Evolutionary conservation across 2,888 invertebrate genomes (phyloP).

Genomic region (Hypomecis punctinalis): DNA sequence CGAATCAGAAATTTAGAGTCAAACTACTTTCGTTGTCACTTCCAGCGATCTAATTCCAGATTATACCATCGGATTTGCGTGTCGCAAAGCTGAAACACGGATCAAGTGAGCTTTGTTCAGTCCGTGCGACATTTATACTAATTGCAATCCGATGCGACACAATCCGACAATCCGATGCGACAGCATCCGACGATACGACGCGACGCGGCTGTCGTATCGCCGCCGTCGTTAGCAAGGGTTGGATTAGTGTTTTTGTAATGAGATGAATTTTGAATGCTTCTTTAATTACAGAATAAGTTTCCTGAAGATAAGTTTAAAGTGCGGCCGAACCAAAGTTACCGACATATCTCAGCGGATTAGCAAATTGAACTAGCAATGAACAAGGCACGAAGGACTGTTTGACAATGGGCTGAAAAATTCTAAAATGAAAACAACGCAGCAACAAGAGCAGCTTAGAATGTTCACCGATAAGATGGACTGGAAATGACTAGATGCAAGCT

Average conservation of each 20-base stretch:
- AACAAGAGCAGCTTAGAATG: too few relatives aligned
- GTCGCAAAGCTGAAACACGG: constrained; percentile 76
- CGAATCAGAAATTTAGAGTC: too few relatives aligned
- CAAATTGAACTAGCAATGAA: too few relatives aligned
- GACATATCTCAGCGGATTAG: too few relatives aligned
- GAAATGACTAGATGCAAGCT: too few relatives aligned
- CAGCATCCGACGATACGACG: constrained; percentile 45
- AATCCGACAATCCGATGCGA: constrained; percentile 68
- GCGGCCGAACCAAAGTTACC: too few relatives aligned
- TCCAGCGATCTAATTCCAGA: constrained; percentile 42
- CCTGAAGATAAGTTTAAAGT: background rate
- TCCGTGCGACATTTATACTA: constrained; percentile 71
- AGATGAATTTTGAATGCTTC: constrained; percentile 22
- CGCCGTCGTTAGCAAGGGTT: constrained; percentile 37
- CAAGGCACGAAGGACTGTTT: too few relatives aligned
- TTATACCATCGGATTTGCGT: constrained; percentile 69
- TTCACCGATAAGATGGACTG: too few relatives aligned
- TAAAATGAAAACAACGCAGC: too few relatives aligned
- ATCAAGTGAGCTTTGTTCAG: constrained; percentile 74
- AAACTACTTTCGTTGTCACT: too few relatives aligned
- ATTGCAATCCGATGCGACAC: constrained; percentile 74
- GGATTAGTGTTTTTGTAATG: constrained; percentile 35
- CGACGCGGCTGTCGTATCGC: constrained; percentile 38
- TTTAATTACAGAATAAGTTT: constrained; percentile 2
- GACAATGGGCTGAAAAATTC: too few relatives aligned